Percentiles rank a stretch among this genome's conserved stretches.
These are phyloP conservation scores for Philantomba maxwellii DNA, from an alignment of 2,113 vertebrate genomes.

Conservation along the genomic window DNA sequence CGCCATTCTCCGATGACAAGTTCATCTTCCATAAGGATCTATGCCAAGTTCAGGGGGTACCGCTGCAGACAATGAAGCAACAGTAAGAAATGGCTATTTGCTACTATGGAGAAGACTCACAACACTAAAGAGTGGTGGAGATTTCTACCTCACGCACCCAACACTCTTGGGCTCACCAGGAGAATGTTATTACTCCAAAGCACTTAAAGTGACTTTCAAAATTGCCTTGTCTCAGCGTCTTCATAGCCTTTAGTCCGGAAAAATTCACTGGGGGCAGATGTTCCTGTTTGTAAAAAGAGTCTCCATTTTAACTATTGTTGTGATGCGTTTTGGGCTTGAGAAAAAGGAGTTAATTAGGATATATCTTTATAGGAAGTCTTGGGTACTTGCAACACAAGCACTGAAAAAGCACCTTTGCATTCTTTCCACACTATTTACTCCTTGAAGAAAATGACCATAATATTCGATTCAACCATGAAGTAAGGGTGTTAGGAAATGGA, in stretches of 20 bases:
- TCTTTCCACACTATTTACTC: background rate
- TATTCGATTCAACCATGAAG: background rate
- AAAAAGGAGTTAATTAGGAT: background rate
- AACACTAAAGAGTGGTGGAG: background rate
- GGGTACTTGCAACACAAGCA: background rate
- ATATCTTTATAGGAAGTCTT: background rate
- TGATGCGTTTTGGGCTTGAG: background rate
- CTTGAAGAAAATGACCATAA: background rate
- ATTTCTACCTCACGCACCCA: background rate
- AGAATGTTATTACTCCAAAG: background rate
- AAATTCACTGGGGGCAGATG: background rate
- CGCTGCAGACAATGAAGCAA: conserved; percentile 61
- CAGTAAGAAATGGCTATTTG: conserved; percentile 55
- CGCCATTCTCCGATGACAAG: conserved; percentile 58
- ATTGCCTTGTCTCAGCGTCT: background rate
- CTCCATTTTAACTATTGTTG: background rate
- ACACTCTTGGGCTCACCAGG: background rate
- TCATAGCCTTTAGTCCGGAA: background rate
- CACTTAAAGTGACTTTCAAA: background rate
- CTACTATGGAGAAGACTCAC: background rate
- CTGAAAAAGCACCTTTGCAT: background rate
- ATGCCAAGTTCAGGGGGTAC: conserved; percentile 63
- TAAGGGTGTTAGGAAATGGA: background rate
- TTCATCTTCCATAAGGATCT: conserved; percentile 73
- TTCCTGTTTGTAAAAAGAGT: background rate